Evolutionary conservation across 2,888 invertebrate genomes (phyloP).

Genomic region (Hydriomena furcata): DNA sequence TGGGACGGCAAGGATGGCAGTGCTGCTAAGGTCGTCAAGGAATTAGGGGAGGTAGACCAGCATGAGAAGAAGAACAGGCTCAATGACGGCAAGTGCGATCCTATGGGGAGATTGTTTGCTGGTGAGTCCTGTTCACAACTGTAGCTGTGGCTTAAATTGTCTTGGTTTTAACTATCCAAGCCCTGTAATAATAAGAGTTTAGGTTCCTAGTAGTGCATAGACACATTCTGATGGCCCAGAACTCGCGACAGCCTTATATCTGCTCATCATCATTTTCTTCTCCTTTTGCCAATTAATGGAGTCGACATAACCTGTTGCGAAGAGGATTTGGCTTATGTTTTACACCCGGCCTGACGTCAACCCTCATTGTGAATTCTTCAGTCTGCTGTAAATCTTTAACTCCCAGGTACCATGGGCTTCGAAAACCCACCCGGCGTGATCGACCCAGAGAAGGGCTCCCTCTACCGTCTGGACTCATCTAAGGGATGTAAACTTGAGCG

Average conservation of each 20-base stretch:
- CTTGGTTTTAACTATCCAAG: no score
- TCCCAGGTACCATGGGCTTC: slow-evolving; percentile 82
- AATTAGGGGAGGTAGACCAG: slow-evolving; percentile 82
- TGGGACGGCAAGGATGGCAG: slow-evolving; percentile 86
- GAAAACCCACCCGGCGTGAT: slow-evolving; percentile 68
- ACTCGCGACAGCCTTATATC: no score
- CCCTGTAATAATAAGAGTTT: no score
- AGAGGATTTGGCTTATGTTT: no score
- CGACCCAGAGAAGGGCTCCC: slow-evolving; percentile 64
- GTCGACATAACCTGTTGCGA: no score
- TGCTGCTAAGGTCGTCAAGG: slow-evolving; percentile 67
- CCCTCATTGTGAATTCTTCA: no score
- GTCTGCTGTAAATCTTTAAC: background rate
- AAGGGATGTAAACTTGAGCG: slow-evolving; percentile 44
- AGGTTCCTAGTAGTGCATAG: no score
- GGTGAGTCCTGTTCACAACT: slow-evolving; percentile 77
- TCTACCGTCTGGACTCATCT: slow-evolving; percentile 64
- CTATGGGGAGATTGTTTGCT: slow-evolving; percentile 88
- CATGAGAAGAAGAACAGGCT: slow-evolving; percentile 84
- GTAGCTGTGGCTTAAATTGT: no score
- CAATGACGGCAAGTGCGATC: slow-evolving; percentile 92
- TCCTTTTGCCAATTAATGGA: no score
- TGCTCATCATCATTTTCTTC: no score
- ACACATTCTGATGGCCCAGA: no score
- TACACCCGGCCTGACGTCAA: no score